These are phyloP conservation scores for Sialia sialis DNA, from an alignment of 2,113 vertebrate genomes.

Conservation along the genomic window DNA sequence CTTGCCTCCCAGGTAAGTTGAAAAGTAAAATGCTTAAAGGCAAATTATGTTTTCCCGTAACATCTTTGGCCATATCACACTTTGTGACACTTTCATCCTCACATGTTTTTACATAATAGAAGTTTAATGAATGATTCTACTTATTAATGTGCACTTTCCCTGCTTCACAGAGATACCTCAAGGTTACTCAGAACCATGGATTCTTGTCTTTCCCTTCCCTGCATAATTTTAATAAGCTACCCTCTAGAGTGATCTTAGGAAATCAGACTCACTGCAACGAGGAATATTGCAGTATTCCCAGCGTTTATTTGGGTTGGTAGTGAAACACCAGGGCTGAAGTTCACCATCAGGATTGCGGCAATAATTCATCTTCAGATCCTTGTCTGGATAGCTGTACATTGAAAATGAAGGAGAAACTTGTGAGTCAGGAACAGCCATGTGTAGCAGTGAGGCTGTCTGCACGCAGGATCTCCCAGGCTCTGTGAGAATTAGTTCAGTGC, in stretches of 20 bases:
- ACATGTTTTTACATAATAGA: not conserved
- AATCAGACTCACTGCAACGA: slow-evolving; percentile 80
- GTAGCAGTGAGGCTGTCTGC: not conserved
- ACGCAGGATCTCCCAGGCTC: not conserved
- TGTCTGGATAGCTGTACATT: slow-evolving; percentile 81
- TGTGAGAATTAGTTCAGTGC: not conserved
- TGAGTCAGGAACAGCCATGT: not conserved
- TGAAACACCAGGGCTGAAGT: slow-evolving; percentile 91
- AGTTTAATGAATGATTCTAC: not conserved
- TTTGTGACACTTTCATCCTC: not conserved
- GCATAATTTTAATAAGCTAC: not conserved
- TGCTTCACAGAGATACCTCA: not conserved
- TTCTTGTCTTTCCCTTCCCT: not conserved
- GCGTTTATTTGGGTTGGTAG: slow-evolving; percentile 76
- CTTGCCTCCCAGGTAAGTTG: not conserved
- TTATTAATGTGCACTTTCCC: not conserved
- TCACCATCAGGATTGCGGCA: slow-evolving; percentile 96
- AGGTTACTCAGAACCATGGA: not conserved
- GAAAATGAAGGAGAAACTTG: not conserved
- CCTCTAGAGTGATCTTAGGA: not conserved
- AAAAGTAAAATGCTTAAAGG: not conserved
- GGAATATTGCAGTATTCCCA: slow-evolving; percentile 91
- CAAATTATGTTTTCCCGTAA: not conserved
- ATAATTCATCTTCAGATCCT: slow-evolving; percentile 88
- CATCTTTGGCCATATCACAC: not conserved